These are phyloP conservation scores for Garra rufa DNA, from an alignment of 2,113 vertebrate genomes.

Conservation along the genomic window DNA sequence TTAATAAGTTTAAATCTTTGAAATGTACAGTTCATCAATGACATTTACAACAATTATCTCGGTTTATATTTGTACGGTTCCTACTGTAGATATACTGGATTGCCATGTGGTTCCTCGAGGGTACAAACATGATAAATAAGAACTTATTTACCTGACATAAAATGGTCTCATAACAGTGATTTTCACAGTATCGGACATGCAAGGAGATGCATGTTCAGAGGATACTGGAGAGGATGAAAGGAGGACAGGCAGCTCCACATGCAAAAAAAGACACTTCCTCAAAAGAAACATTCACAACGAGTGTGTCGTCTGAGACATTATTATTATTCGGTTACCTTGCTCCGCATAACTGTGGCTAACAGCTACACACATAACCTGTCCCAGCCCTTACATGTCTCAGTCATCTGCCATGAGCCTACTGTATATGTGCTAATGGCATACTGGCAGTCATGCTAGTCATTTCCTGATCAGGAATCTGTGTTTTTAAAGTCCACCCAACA, in stretches of 20 bases:
- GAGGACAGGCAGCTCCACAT: slow-evolving; percentile 48
- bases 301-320: neutral
- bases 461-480: slow-evolving; percentile 1
- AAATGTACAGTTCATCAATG: slow-evolving; percentile 79
- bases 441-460: slow-evolving; percentile 26
- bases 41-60: slow-evolving; percentile 81
- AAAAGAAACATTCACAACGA: slow-evolving; percentile 52
- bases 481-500: neutral
- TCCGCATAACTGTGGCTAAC: slow-evolving; percentile 15
- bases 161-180: slow-evolving; percentile 48
- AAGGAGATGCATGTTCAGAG: slow-evolving; percentile 50
- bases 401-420: neutral
- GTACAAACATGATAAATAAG: slow-evolving; percentile 77
- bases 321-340: neutral
- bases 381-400: slow-evolving; percentile 34
- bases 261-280: slow-evolving; percentile 54
- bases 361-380: slow-evolving; percentile 31
- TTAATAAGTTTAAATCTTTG: slow-evolving; percentile 76
- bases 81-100: slow-evolving; percentile 74
- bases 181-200: slow-evolving; percentile 58
- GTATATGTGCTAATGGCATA: neutral
- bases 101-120: slow-evolving; percentile 68
- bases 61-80: slow-evolving; percentile 73
- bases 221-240: slow-evolving; percentile 33
- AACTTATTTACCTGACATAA: slow-evolving; percentile 65